Evolutionary conservation across 64 coral and sea anemone genomes (phyloP).

Genomic region (Porites lutea): DNA sequence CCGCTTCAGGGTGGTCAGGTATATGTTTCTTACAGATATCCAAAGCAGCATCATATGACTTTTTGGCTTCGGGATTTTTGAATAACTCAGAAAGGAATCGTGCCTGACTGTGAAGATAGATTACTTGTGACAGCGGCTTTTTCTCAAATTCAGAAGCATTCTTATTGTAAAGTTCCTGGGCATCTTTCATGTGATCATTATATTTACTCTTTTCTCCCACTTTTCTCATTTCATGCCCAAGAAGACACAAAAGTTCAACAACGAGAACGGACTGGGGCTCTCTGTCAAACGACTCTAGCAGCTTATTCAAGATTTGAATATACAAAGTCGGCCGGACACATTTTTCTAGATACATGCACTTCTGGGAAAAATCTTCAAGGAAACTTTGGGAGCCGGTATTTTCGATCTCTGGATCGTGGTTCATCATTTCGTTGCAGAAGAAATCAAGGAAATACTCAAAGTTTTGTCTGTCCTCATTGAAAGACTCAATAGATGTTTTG

Average conservation of each 20-base stretch:
- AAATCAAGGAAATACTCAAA: slow-evolving; percentile 47
- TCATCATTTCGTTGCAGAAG: neutral
- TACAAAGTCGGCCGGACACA: slow-evolving; percentile 22
- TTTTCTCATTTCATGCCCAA: slow-evolving; percentile 56
- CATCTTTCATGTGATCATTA: neutral
- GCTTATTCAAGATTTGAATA: neutral
- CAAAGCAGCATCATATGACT: neutral
- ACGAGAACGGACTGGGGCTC: neutral
- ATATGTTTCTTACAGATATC: neutral
- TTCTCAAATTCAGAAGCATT: neutral
- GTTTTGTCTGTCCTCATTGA: slow-evolving; percentile 52
- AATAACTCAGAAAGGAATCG: no score
- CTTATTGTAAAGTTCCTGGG: neutral
- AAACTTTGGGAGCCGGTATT: neutral
- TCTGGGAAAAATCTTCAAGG: neutral
- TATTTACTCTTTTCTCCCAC: neutral
- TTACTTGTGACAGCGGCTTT: neutral
- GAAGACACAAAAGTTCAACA: slow-evolving; percentile 31
- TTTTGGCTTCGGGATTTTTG: no score
- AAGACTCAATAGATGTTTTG: slow-evolving; percentile 44
- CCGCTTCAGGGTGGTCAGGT: neutral
- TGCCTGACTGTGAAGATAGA: slow-evolving; percentile 23
- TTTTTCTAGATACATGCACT: slow-evolving; percentile 14
- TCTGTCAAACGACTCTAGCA: neutral
- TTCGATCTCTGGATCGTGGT: neutral